A percentile compares a stretch with the other conserved stretches of the same genome.
These are phyloP conservation scores for Caranx melampygus DNA, from an alignment of 2,113 vertebrate genomes.

Conservation along the genomic window DNA sequence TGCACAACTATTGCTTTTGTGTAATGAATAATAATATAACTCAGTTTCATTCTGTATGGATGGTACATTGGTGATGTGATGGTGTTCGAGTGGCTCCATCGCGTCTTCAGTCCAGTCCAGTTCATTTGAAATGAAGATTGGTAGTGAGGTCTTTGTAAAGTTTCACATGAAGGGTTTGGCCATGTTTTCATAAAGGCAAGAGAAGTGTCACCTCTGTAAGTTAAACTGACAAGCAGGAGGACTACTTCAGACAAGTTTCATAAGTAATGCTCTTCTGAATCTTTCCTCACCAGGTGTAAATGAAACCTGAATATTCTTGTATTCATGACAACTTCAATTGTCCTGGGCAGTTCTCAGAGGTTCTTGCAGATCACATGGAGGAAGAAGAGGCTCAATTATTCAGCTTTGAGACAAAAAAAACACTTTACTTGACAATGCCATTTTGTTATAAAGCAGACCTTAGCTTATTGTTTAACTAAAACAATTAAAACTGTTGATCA, in stretches of 20 bases:
- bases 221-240: conserved; percentile 56
- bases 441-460: neutral
- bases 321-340: conserved; percentile 53
- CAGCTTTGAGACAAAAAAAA: neutral
- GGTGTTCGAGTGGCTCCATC: conserved; percentile 14
- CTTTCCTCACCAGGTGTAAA: conserved; percentile 10
- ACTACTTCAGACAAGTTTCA: conserved; percentile 51
- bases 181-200: conserved; percentile 2
- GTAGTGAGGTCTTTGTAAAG: neutral
- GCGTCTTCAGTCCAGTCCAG: conserved; percentile 18
- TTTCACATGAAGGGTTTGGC: conserved; percentile 11
- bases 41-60: neutral
- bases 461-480: neutral
- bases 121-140: conserved; percentile 18
- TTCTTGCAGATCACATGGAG: conserved; percentile 36
- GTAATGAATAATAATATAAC: conserved; percentile 9
- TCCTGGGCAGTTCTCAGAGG: conserved; percentile 34
- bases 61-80: neutral
- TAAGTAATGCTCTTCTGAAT: conserved; percentile 35
- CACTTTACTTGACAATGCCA: neutral
- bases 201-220: conserved; percentile 17
- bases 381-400: conserved; percentile 15
- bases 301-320: conserved; percentile 40
- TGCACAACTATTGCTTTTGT: neutral
- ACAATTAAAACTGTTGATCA: neutral